phyloP scores from a whole-genome alignment of 2,797 vertebrate genomes.

The Malurus leucopterus region DNA sequence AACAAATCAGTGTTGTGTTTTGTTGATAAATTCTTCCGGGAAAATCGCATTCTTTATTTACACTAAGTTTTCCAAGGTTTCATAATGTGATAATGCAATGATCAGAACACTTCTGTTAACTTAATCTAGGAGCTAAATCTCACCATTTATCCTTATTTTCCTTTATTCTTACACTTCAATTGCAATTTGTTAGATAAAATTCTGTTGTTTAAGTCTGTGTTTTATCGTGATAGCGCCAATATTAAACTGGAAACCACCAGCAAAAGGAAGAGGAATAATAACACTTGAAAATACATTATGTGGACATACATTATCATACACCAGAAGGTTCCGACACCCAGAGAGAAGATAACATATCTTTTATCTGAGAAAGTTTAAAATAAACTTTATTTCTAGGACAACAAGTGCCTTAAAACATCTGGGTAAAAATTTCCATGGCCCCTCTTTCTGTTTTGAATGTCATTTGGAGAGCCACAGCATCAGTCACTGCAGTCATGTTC shows the following conservation, averaged over 20 bases:
- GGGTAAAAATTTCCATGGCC: not conserved
- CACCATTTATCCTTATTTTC: not conserved
- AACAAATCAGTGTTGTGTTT: not conserved
- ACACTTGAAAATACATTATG: not conserved
- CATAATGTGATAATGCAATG: not conserved
- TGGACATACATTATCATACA: not conserved
- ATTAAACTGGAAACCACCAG: not conserved
- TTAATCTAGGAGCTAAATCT: not conserved
- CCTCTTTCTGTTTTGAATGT: not conserved
- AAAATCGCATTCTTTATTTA: not conserved
- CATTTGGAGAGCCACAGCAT: fast-evolving
- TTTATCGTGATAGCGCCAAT: not conserved
- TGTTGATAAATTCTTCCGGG: not conserved
- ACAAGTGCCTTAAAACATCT: not conserved
- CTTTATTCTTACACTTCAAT: not conserved
- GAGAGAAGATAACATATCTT: not conserved
- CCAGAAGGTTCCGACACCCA: not conserved
- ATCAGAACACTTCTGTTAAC: not conserved
- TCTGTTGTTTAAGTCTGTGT: not conserved
- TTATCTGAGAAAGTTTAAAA: not conserved
- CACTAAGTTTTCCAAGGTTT: not conserved
- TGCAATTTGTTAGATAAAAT: not conserved
- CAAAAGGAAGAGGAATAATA: not conserved
- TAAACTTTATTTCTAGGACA: not conserved
- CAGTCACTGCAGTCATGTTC: not conserved